Conservation (phyloP, 2,888 invertebrate species). For the Parascotia fuliginaria region DNA sequence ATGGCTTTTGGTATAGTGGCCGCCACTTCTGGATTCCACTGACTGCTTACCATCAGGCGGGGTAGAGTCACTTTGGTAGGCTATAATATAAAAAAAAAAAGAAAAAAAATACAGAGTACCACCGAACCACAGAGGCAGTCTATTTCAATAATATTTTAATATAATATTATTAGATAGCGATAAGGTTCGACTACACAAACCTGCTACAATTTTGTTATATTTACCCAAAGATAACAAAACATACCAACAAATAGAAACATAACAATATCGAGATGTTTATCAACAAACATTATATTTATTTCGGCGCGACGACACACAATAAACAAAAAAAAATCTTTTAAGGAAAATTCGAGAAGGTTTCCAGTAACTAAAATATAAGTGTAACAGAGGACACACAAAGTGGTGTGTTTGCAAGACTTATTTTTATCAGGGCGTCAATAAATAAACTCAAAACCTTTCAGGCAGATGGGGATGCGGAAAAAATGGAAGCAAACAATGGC, state of each 20-base stretch:
- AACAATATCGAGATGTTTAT: conserved; percentile 2
- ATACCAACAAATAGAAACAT: neutral
- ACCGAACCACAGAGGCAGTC: no score
- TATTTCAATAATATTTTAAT: no score
- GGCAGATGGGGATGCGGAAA: conserved; percentile 27
- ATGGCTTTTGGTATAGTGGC: no score
- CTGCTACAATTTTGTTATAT: no score
- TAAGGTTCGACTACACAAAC: neutral
- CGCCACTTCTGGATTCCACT: no score
- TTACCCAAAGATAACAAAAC: no score
- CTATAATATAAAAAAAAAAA: no score
- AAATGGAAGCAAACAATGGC: conserved; percentile 39
- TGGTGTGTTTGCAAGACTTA: conserved; percentile 37
- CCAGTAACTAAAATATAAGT: conserved; percentile 31
- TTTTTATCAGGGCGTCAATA: conserved; percentile 54
- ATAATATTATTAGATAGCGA: neutral
- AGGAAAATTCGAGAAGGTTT: conserved; percentile 13
- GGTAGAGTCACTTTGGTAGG: no score
- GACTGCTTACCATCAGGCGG: no score
- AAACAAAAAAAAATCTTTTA: conserved; percentile 15
- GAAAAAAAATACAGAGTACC: no score
- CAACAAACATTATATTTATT: conserved; percentile 3
- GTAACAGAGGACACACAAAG: conserved; percentile 20
- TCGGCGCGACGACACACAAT: conserved; percentile 1
- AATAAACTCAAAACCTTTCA: conserved; percentile 50